These are phyloP conservation scores for Acholoe squamosa DNA, from an alignment of 2,888 invertebrate species.

Conservation along the genomic window DNA sequence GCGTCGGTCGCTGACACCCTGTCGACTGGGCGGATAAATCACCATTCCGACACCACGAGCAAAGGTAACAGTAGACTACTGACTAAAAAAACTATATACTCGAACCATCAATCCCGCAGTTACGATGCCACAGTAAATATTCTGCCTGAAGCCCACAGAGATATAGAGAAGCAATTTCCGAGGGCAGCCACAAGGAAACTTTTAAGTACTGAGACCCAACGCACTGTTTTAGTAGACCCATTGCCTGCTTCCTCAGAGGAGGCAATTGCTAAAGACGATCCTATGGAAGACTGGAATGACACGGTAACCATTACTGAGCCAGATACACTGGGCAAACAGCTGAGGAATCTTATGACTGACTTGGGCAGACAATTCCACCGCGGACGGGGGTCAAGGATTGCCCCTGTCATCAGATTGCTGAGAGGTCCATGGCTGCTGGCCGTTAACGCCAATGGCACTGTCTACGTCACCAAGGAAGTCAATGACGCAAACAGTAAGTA, in stretches of 20 bases:
- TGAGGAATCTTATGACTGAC: not conserved
- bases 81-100: no score
- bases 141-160: no score
- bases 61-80: no score
- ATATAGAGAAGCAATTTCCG: no score
- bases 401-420: not conserved
- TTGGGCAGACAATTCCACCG: not conserved
- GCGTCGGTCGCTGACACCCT: no score
- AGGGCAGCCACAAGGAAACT: no score
- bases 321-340: not conserved
- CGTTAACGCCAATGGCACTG: constrained; percentile 26
- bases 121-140: no score
- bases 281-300: not conserved
- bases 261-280: not conserved
- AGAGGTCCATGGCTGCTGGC: constrained; percentile 47
- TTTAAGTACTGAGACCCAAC: no score
- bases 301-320: not conserved
- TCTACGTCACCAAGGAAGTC: constrained; percentile 55
- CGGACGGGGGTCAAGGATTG: not conserved
- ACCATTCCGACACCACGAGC: no score
- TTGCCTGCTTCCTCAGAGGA: not conserved
- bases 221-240: not conserved
- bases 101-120: no score
- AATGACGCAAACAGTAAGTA: constrained; percentile 54
- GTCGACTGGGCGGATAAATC: no score